phyloP scores from a whole-genome alignment of 2,888 invertebrate genomes.

The Pollenia amentaria region DNA sequence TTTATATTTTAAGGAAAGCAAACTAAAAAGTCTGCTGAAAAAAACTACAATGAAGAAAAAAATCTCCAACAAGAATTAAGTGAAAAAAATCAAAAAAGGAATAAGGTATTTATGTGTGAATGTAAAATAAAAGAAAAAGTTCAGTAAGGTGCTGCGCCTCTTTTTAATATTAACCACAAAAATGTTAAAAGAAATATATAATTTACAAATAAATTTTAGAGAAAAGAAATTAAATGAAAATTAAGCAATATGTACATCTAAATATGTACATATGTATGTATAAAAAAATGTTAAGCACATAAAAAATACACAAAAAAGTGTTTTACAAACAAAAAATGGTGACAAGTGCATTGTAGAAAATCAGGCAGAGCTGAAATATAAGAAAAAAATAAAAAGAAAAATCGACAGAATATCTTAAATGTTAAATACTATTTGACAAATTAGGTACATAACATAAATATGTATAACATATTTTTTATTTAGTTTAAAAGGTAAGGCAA shows the following conservation, averaged over 20 bases:
- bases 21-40: constrained; percentile 14
- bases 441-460: too few relatives aligned
- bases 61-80: constrained; percentile 49
- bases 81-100: constrained; percentile 27
- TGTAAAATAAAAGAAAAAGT: constrained; percentile 38
- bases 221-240: constrained; percentile 7
- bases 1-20: not conserved
- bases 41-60: constrained; percentile 42
- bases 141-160: constrained; percentile 59
- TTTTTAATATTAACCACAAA: constrained; percentile 29
- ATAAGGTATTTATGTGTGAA: constrained; percentile 55
- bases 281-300: constrained; percentile 30
- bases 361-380: constrained; percentile 12
- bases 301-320: constrained; percentile 59
- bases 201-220: constrained; percentile 8
- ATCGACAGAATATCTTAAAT: constrained; percentile 39
- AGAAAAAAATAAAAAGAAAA: constrained; percentile 19
- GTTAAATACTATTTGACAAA: constrained; percentile 27
- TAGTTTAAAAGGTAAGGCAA: constrained; percentile 44
- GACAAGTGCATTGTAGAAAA: constrained; percentile 68
- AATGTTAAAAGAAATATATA: constrained; percentile 19
- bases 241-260: constrained; percentile 31
- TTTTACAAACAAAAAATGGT: constrained; percentile 59
- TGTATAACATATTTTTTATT: constrained; percentile 1
- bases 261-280: constrained; percentile 17